A percentile compares a stretch with the other conserved stretches of the same genome.
These are phyloP conservation scores for Labeo rohita DNA, from an alignment of 2,113 vertebrate species.

Conservation along the genomic window DNA sequence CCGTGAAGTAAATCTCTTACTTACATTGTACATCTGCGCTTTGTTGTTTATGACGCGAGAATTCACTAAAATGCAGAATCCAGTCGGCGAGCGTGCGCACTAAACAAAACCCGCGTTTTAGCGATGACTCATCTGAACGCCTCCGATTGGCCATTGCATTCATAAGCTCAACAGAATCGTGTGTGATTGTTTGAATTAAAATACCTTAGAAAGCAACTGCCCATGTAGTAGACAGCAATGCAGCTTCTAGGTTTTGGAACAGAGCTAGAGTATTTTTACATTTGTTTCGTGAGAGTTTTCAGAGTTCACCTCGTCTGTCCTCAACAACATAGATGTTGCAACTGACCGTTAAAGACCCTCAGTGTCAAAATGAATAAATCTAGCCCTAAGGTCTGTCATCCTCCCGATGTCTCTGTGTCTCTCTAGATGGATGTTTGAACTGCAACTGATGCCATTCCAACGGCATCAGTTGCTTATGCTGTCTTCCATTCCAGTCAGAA, in stretches of 20 bases:
- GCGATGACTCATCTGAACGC: too few relatives aligned
- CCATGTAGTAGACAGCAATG: background rate
- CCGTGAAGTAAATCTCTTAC: too few relatives aligned
- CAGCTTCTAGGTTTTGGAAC: background rate
- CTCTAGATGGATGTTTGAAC: background rate
- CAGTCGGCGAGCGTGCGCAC: too few relatives aligned
- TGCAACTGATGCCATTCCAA: background rate
- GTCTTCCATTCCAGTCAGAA: background rate
- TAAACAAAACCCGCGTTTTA: too few relatives aligned
- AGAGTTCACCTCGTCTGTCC: background rate
- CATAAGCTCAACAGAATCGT: too few relatives aligned
- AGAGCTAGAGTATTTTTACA: background rate
- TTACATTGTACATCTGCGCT: too few relatives aligned
- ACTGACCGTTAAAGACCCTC: background rate
- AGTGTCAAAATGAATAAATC: background rate
- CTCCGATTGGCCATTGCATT: too few relatives aligned
- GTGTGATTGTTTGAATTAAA: background rate
- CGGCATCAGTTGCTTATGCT: background rate
- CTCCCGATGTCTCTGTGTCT: background rate
- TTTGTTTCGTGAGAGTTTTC: background rate
- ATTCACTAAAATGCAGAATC: too few relatives aligned
- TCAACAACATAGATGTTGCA: background rate
- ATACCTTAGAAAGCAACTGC: background rate
- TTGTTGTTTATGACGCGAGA: too few relatives aligned
- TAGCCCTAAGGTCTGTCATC: background rate